phyloP scores from a whole-genome alignment of 2,797 vertebrate species.

The Hypotaenidia okinawae region DNA sequence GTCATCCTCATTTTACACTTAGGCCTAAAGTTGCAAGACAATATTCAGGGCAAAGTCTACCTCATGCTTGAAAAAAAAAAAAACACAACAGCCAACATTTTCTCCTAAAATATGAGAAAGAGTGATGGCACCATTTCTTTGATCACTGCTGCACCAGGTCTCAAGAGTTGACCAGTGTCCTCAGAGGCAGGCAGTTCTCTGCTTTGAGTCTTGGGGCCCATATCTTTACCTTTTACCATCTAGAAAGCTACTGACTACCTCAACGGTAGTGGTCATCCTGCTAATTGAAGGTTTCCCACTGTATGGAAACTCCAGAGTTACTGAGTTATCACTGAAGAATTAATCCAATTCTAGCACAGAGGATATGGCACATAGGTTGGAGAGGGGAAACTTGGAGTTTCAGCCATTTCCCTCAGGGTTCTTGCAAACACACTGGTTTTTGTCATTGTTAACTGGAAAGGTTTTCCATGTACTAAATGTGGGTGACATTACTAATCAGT shows the following conservation, averaged over 20 bases:
- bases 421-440: background rate
- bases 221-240: background rate
- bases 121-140: background rate
- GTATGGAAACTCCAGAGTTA: background rate
- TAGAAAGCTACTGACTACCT: background rate
- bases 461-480: background rate
- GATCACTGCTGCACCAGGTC: background rate
- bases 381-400: background rate
- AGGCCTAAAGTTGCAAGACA: background rate
- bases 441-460: background rate
- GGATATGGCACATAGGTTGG: too few relatives aligned
- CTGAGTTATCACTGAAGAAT: background rate
- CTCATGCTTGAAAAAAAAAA: accelerated
- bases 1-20: background rate
- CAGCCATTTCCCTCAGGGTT: background rate
- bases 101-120: background rate
- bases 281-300: background rate
- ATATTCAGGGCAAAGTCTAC: background rate
- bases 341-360: background rate
- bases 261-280: background rate
- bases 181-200: background rate
- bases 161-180: background rate
- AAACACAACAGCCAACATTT: accelerated
- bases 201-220: background rate
- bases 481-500: background rate